Conservation (phyloP, 2,888 invertebrate genomes). For the Drosophila tanythrix region DNA sequence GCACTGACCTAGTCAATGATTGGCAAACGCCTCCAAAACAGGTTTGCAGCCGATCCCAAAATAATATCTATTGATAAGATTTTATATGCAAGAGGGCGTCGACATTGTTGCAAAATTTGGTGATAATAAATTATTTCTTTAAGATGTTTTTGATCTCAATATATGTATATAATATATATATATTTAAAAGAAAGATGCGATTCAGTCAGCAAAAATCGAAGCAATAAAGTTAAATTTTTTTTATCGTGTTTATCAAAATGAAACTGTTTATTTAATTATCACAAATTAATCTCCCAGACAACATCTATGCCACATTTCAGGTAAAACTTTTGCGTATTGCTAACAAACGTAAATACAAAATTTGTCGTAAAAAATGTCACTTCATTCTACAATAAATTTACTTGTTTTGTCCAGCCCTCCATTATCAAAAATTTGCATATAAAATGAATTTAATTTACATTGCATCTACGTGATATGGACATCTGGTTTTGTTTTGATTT, state of each 20-base stretch:
- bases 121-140: not conserved
- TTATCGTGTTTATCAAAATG: not conserved
- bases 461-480: conserved; percentile 15
- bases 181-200: not conserved
- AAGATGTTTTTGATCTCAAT: not conserved
- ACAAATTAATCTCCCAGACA: not conserved
- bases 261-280: not conserved
- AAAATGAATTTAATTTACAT: conserved; percentile 13
- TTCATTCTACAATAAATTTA: not conserved
- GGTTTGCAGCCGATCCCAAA: conserved; percentile 41
- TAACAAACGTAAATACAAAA: not conserved
- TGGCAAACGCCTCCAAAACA: conserved; percentile 43
- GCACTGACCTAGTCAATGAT: conserved; percentile 64
- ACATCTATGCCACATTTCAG: not conserved
- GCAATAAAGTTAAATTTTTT: not conserved
- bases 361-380: not conserved
- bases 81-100: conserved; percentile 6
- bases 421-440: conserved; percentile 10
- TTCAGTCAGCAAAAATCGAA: not conserved
- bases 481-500: not conserved
- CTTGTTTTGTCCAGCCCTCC: not conserved
- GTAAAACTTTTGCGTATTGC: not conserved
- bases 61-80: conserved; percentile 15
- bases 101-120: not conserved
- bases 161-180: no score